Base-by-base conservation (phyloP, 2,113 vertebrate genomes). In the Chitala chitala region DNA sequence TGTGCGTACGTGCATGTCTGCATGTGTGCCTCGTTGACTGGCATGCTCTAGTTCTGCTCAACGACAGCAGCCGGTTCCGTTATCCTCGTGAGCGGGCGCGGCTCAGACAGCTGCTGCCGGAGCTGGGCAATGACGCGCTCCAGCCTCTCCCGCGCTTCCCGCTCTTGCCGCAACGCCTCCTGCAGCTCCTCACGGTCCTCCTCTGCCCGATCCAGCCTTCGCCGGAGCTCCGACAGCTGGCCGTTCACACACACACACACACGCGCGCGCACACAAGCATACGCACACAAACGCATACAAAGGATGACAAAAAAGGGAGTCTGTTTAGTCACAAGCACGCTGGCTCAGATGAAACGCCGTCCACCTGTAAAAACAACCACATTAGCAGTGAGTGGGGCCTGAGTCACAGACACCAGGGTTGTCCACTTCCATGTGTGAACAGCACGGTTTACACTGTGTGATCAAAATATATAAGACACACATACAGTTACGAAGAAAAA, bases 161-260 rank as follows among this genome's bases (percentile, higher is more conserved):
- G 87, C 38, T 95, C 93, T 80, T 91, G 89, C 33, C 92, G 85
- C 64, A 95, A 87, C 64, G 93, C 93, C 69, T 94, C 93, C 17
- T 95, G 93, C 56, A 95, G 91, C 55, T 94, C 92, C 75, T 92
- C 90, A 46, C 93, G 88, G 3, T 95, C 93, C 4, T 93, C 91
- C 78, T 95, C 93, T 0, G 93, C 93, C 0, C 92, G 92, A 75
- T 94, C 93, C 86, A 94, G 5, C 69, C 92, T 90, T 81, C 90
- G 90, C 9, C 92, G 87, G 81, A 94, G 48, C 77, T 95, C 93
- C 70, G 90, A 87, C 71, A 95, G 81, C 93, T 95, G 84, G n/a
- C n/a, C n/a, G n/a, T n/a, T n/a, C n/a, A n/a, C n/a, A n/a, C n/a
- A n/a, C n/a, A n/a, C n/a, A n/a, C n/a, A n/a, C 22, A 68, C 5